Conservation (phyloP, 2,888 invertebrate species). For the Atherix ibis region DNA sequence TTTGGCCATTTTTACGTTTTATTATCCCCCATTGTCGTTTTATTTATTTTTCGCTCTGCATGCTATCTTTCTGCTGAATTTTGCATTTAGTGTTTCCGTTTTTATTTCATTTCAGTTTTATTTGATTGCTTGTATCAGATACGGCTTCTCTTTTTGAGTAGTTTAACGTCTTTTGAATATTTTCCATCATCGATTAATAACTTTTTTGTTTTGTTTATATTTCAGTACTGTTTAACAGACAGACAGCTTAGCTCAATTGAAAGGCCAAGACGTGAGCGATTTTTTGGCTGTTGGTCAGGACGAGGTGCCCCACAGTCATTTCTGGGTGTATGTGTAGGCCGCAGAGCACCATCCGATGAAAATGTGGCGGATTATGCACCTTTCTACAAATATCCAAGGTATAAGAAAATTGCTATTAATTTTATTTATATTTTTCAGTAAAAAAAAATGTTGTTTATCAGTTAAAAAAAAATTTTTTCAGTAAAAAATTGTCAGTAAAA, state of each 20-base stretch:
- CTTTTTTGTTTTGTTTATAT: background rate
- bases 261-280: slow-evolving; percentile 38
- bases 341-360: slow-evolving; percentile 76
- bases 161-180: background rate
- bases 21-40: too few species aligned
- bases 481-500: too few species aligned
- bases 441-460: too few species aligned
- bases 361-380: slow-evolving; percentile 72
- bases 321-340: slow-evolving; percentile 72
- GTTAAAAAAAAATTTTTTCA: too few species aligned
- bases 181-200: background rate
- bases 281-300: slow-evolving; percentile 71
- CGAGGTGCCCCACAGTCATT: slow-evolving; percentile 43
- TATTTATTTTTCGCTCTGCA: too few species aligned
- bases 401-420: slow-evolving; percentile 12
- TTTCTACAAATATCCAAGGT: slow-evolving; percentile 61
- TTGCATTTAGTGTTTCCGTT: too few species aligned
- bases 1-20: too few species aligned
- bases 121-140: background rate
- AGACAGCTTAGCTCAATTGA: slow-evolving; percentile 69
- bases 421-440: background rate
- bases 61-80: too few species aligned
- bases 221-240: slow-evolving; percentile 76
- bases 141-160: too few species aligned
- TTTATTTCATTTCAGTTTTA: too few species aligned